Percentiles rank a stretch among this genome's conserved stretches.
Evolutionary conservation across 2,113 vertebrate species (phyloP).

Genomic region (Eulemur macaco): DNA sequence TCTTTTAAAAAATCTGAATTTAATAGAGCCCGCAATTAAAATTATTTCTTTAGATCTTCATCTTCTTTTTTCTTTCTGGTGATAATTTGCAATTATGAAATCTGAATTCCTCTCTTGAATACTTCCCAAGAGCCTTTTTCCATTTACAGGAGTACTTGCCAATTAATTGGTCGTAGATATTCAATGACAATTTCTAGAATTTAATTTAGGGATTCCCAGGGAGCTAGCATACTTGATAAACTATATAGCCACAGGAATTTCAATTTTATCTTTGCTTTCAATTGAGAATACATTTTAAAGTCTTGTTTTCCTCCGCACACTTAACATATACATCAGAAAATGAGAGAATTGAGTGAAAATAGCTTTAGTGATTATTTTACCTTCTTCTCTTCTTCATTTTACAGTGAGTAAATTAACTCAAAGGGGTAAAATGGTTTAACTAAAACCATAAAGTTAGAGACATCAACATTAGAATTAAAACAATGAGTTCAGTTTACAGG

Average conservation of each 20-base stretch:
- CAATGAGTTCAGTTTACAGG: neutral
- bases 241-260: neutral
- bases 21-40: neutral
- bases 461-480: neutral
- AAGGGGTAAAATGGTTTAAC: neutral
- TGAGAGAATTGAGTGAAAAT: conserved; percentile 4
- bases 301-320: neutral
- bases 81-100: conserved; percentile 41
- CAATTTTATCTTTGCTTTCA: conserved; percentile 18
- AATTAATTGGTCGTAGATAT: conserved; percentile 38
- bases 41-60: neutral
- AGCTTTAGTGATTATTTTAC: neutral
- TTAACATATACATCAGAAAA: neutral
- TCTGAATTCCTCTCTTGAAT: conserved; percentile 4
- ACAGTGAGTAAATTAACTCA: neutral
- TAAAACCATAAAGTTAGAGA: neutral
- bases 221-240: conserved; percentile 22
- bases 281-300: neutral
- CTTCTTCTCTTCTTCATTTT: conserved; percentile 9
- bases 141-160: neutral
- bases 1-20: neutral
- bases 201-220: conserved; percentile 36
- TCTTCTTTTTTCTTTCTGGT: neutral
- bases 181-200: conserved; percentile 37
- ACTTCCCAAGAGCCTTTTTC: neutral